Percentiles rank a stretch among this genome's conserved stretches.
phyloP scores from a whole-genome alignment of 2,888 invertebrate genomes.

The Dimorphilus gyrociliatus region DNA sequence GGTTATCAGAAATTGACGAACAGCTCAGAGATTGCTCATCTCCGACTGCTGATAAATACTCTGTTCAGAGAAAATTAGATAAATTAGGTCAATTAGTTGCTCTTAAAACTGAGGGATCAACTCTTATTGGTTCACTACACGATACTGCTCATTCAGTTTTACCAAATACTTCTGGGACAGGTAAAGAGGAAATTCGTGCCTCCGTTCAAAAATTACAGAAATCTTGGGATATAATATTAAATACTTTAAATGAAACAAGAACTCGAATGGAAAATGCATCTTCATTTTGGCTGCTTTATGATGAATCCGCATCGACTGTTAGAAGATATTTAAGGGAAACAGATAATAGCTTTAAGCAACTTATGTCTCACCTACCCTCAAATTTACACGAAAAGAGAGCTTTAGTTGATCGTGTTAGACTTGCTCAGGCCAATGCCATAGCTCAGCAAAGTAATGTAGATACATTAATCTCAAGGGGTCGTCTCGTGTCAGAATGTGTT shows the following conservation, averaged over 20 bases:
- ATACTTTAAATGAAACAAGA: slow-evolving; percentile 51
- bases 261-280: slow-evolving; percentile 66
- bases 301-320: slow-evolving; percentile 63
- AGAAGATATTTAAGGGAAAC: slow-evolving; percentile 59
- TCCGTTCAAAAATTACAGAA: slow-evolving; percentile 60
- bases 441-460: too few relatives aligned
- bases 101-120: too few relatives aligned
- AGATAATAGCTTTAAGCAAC: slow-evolving; percentile 64
- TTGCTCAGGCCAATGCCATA: too few relatives aligned
- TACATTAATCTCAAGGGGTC: too few relatives aligned
- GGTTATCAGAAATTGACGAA: too few relatives aligned
- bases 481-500: too few relatives aligned
- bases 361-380: slow-evolving; percentile 67
- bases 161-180: slow-evolving; percentile 76
- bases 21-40: too few relatives aligned
- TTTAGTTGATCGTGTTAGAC: too few relatives aligned
- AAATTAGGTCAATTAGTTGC: too few relatives aligned
- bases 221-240: slow-evolving; percentile 73
- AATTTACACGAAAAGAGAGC: slow-evolving; percentile 52
- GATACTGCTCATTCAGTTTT: slow-evolving; percentile 25
- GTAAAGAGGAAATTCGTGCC: slow-evolving; percentile 67
- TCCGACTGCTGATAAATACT: too few relatives aligned
- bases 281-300: slow-evolving; percentile 82
- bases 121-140: too few relatives aligned
- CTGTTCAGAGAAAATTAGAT: too few relatives aligned